Evolutionary conservation across 2,797 vertebrate genomes (phyloP), one percentile per base, ranked within the genome.

Genomic region (Phalanger gymnotis): DNA sequence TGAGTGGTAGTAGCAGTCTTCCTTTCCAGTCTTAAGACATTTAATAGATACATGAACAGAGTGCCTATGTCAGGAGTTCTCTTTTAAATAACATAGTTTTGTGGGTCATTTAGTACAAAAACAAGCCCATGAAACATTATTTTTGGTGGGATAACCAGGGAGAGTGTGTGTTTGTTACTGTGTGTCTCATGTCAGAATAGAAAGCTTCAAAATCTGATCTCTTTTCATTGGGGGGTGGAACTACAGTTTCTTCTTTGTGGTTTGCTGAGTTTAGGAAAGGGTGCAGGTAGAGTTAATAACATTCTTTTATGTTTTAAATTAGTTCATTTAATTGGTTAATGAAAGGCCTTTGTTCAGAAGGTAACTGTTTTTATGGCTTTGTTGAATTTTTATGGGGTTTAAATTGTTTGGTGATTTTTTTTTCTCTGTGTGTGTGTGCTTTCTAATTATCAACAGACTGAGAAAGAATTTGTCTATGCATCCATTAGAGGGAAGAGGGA

Each of bases 401-500:
- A 96, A 96, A 94, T 89, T 53, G n/a, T 51, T 95, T 90, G 54
- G 89, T 95, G 73, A 91, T 96, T 95, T n/a, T 19, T 5, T 16
- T 16, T 34, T 93, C 91, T 96, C 91, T 92, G 94, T 93, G 51
- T 92, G 94, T 93, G 51, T 93, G 91, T 5, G 9, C 54, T 92
- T 97, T 96, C 92, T 97, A 94, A 96, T 95, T 97, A 95, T 96
- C 95, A 90, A 53, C 16, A 95, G 89, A 90, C 51, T 94, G 73
- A 57, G 92, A 90, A 91, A 94, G 51, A 94, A 95, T 97, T 97
- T 97, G 19, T 92, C 97, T 95, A 90, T 95, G 66, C 92, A 95
- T 97, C 95, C 91, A 97, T 97, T 95, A 97, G 91, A 91, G 96
- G 96, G 10, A 31, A 56, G 73, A 95, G 92, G 81, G 92, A 96